A percentile compares a stretch with the other conserved stretches of the same genome.
These are phyloP conservation scores for Dasysyrphus albostriatus DNA, from an alignment of 2,888 invertebrate species.

Conservation along the genomic window DNA sequence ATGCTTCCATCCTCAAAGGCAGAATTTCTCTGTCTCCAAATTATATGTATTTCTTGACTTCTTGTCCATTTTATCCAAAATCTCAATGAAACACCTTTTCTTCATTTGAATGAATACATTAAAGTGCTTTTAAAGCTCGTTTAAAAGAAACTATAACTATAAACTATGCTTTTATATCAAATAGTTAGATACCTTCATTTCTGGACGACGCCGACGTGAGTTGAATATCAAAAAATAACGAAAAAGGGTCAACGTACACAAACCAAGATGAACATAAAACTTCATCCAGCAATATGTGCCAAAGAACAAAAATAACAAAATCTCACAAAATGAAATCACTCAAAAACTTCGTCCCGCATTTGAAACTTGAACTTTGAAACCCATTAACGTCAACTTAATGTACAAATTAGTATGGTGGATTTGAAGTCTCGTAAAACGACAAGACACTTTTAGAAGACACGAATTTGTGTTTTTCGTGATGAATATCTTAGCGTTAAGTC, in stretches of 20 bases:
- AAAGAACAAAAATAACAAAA: background rate
- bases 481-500: constrained; percentile 38
- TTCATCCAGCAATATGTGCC: background rate
- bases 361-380: background rate
- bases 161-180: background rate
- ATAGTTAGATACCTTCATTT: background rate
- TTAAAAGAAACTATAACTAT: background rate
- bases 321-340: constrained; percentile 3
- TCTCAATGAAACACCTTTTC: background rate
- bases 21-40: no score
- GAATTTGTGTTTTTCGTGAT: background rate
- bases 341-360: background rate
- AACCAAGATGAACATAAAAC: background rate
- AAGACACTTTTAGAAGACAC: constrained; percentile 14
- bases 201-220: background rate
- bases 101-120: background rate
- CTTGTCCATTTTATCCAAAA: background rate
- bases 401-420: background rate
- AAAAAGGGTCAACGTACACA: constrained; percentile 12
- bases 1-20: no score
- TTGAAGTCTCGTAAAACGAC: background rate
- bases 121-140: background rate
- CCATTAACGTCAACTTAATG: constrained; percentile 10
- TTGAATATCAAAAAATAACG: background rate
- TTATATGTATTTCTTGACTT: no score